Base-by-base conservation (phyloP, 2,888 invertebrate genomes). In the Hemicrepidius hirtus region DNA sequence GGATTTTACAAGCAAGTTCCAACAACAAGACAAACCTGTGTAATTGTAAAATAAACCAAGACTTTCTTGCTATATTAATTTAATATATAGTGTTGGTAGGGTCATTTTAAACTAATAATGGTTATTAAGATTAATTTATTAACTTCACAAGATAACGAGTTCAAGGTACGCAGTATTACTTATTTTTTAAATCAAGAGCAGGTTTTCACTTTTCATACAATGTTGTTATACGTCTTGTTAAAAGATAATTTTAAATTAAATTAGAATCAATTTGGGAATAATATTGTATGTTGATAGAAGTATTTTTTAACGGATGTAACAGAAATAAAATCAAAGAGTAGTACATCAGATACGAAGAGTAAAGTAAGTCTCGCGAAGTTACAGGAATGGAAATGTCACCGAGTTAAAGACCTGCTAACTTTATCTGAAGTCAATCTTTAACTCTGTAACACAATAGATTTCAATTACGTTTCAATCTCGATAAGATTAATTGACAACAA, bases 401-500 rank as follows among this genome's bases (percentile, higher is more conserved):
- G 10, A 57, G 37, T 57, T 57, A 57, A 57, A 57, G 57, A 57
- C 37, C 57, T 57, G 57, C 37, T 57, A 37, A 37, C 37, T 57
- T 37, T 57, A 57, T 57, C 57, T 16, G n/a, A 18, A 20, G 37
- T 57, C 16, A 13, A 57, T 57, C 57, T 57, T 18, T 37, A 37
- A 21, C 37, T 37, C 13, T 57, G 37, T 20, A 57, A 37, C 10
- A 57, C 57, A 57, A 57, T 57, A 57, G 57, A 37, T 57, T 57
- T 68, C 62, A 49, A 62, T 55, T 71, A 64, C 66, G 21, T 65
- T 66, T 71, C 65, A 71, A 71, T 71, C 71, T 65, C 71, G 71
- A 71, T 71, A 71, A 65, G 57, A 71, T 65, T 65, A 69, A 69
- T 63, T 53, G 71, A 71, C 57, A 59, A 66, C 64, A 66, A 66